A percentile compares a stretch with the other conserved stretches of the same genome.
These are phyloP conservation scores for Falco cherrug DNA, from an alignment of 2,797 vertebrate genomes.

Conservation along the genomic window DNA sequence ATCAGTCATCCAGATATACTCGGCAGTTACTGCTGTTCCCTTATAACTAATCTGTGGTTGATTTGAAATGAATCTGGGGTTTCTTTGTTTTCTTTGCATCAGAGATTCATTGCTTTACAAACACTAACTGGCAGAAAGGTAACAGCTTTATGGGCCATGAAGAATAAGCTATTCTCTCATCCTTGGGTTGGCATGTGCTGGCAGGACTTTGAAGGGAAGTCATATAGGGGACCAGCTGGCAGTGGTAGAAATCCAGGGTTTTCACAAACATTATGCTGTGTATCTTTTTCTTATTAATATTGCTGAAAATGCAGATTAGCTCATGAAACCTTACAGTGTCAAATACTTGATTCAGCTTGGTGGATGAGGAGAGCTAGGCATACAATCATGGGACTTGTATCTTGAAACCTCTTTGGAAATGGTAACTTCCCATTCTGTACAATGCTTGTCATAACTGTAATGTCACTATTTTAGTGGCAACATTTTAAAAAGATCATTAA, in stretches of 20 bases:
- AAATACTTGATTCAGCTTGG: neutral
- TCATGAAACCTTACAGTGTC: neutral
- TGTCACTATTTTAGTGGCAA: neutral
- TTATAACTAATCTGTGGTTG: neutral
- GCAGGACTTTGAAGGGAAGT: neutral
- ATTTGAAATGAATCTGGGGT: neutral
- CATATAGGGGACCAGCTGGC: neutral
- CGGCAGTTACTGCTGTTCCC: neutral
- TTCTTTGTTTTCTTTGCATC: slow-evolving; percentile 7
- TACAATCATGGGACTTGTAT: neutral
- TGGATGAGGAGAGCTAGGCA: neutral
- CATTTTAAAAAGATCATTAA: neutral
- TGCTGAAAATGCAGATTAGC: neutral
- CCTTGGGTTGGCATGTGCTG: neutral
- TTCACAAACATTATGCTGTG: neutral
- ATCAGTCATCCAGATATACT: neutral
- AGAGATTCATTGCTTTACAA: slow-evolving; percentile 15
- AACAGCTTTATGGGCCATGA: slow-evolving; percentile 28
- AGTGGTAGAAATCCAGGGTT: neutral
- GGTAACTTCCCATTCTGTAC: neutral
- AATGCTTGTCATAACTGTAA: neutral
- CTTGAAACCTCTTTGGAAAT: neutral
- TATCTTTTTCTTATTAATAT: neutral
- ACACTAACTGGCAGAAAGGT: slow-evolving; percentile 42
- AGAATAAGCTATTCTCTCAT: slow-evolving; percentile 34